Conservation (phyloP, 2,888 invertebrate genomes). For the Mimachlamys varia region DNA sequence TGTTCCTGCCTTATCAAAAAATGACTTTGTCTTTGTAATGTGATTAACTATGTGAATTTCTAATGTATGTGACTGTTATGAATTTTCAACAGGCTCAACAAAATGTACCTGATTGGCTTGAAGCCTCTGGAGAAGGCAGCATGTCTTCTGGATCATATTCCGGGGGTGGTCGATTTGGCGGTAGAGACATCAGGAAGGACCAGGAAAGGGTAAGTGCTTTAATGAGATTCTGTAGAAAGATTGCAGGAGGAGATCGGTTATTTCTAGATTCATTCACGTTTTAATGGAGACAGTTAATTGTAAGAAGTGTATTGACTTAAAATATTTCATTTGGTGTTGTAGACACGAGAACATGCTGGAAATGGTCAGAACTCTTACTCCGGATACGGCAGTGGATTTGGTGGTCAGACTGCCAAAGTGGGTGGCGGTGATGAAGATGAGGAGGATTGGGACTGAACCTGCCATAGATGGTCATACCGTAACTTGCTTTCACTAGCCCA, state of each 20-base stretch:
- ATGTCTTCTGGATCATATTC: constrained; percentile 76
- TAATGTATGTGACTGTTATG: too few relatives aligned
- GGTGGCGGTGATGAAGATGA: constrained; percentile 68
- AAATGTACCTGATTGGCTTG: constrained; percentile 90
- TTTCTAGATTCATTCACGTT: too few relatives aligned
- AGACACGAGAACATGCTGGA: constrained; percentile 60
- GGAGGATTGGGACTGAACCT: constrained; percentile 60
- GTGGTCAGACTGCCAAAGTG: constrained; percentile 55
- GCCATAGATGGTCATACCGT: not conserved
- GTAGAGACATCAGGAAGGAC: constrained; percentile 74
- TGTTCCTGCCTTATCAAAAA: too few relatives aligned
- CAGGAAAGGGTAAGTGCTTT: constrained; percentile 62
- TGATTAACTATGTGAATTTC: too few relatives aligned
- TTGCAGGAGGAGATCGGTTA: too few relatives aligned
- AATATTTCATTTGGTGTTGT: constrained; percentile 43
- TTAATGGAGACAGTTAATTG: too few relatives aligned
- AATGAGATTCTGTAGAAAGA: too few relatives aligned
- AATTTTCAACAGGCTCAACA: constrained; percentile 86
- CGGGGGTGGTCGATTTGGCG: constrained; percentile 79
- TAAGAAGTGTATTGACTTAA: too few relatives aligned
- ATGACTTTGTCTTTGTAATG: too few relatives aligned
- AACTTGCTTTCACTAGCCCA: not conserved
- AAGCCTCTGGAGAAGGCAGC: constrained; percentile 78
- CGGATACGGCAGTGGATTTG: constrained; percentile 57
- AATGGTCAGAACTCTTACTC: constrained; percentile 57